These are phyloP conservation scores for Rhadinocentrus ornatus DNA, from an alignment of 2,797 vertebrate species.

Conservation along the genomic window DNA sequence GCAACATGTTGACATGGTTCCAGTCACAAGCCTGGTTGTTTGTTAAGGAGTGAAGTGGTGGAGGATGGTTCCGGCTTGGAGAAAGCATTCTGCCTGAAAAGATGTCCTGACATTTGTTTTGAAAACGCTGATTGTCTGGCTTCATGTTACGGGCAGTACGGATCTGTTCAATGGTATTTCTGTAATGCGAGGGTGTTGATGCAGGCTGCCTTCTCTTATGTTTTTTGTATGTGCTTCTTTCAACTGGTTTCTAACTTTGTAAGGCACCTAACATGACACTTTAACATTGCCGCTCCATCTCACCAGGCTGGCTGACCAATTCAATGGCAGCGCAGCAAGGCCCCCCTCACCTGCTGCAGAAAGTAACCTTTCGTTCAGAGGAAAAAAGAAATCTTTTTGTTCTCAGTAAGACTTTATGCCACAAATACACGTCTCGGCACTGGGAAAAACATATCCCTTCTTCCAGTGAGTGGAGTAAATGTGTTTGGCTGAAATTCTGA, in stretches of 20 bases:
- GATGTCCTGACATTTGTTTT: conserved; percentile 66
- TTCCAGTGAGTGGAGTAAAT: conserved; percentile 34
- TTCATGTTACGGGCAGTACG: conserved; percentile 41
- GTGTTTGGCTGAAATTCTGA: conserved; percentile 36
- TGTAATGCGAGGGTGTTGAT: conserved; percentile 26
- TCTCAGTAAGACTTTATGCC: conserved; percentile 39
- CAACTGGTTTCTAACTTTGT: conserved; percentile 55
- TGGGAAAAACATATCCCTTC: conserved; percentile 14
- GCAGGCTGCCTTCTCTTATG: conserved; percentile 35
- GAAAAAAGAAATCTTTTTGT: conserved; percentile 45
- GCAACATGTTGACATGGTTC: conserved; percentile 65
- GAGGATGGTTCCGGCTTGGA: conserved; percentile 54
- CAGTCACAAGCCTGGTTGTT: conserved; percentile 56
- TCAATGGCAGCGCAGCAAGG: conserved; percentile 56
- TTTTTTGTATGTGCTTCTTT: conserved; percentile 44
- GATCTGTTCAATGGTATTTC: conserved; percentile 38
- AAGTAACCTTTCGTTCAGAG: conserved; percentile 65
- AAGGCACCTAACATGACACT: conserved; percentile 48
- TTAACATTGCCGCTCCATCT: conserved; percentile 38
- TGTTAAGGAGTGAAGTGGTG: conserved; percentile 57
- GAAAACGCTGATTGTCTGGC: conserved; percentile 57
- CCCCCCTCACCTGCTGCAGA: conserved; percentile 39
- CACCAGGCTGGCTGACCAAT: conserved; percentile 30
- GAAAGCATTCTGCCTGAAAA: conserved; percentile 63
- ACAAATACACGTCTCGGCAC: conserved; percentile 29